Percentiles rank a stretch among this genome's conserved stretches.
Evolutionary conservation across 2,888 invertebrate species (phyloP).

Genomic region (Caenorhabditis wallacei): DNA sequence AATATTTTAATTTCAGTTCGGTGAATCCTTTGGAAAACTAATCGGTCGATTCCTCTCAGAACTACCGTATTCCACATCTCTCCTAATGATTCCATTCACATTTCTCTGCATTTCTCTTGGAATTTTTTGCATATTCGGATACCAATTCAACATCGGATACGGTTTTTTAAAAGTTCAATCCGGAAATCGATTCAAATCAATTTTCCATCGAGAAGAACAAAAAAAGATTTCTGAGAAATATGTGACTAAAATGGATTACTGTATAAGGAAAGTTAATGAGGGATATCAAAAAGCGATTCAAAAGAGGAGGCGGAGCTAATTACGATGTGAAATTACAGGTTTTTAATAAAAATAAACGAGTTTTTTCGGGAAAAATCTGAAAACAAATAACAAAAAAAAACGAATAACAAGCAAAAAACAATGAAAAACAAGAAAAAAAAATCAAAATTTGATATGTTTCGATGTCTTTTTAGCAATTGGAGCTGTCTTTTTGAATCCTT

Average conservation of each 20-base stretch:
- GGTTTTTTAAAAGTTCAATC: slow-evolving; percentile 53
- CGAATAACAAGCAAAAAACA: neutral
- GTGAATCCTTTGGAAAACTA: slow-evolving; percentile 51
- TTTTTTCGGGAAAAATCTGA: neutral
- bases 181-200: slow-evolving; percentile 11
- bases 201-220: slow-evolving; percentile 7
- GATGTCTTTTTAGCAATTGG: slow-evolving; percentile 33
- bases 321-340: neutral
- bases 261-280: slow-evolving; percentile 51
- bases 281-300: slow-evolving; percentile 52
- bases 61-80: slow-evolving; percentile 18
- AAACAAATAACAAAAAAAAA: slow-evolving; percentile 8
- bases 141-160: slow-evolving; percentile 58
- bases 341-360: neutral
- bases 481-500: neutral
- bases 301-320: slow-evolving; percentile 1
- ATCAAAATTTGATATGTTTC: slow-evolving; percentile 65
- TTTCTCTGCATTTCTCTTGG: slow-evolving; percentile 49
- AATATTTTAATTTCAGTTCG: slow-evolving; percentile 60
- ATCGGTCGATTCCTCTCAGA: slow-evolving; percentile 31
- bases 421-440: slow-evolving; percentile 10
- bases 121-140: slow-evolving; percentile 57
- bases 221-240: neutral
- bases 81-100: slow-evolving; percentile 52
- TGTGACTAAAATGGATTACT: slow-evolving; percentile 34